A percentile compares a stretch with the other conserved stretches of the same genome.
Conservation (phyloP, 2,888 invertebrate genomes). For the Campoplex capitator region DNA sequence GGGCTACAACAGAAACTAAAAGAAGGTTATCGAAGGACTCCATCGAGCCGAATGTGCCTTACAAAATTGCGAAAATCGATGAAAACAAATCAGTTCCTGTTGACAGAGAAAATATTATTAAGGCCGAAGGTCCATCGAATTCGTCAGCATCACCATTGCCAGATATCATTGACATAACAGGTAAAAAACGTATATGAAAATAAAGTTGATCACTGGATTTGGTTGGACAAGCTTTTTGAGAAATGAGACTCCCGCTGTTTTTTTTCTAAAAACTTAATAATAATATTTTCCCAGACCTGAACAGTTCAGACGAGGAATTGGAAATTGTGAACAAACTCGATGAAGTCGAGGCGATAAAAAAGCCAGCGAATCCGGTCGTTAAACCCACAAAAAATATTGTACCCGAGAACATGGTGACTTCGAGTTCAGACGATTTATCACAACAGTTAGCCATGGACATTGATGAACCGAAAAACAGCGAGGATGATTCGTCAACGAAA, state of each 20-base stretch:
- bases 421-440: conserved; percentile 26
- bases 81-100: not conserved
- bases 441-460: not conserved
- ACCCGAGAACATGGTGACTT: not conserved
- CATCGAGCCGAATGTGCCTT: conserved; percentile 34
- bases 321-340: not conserved
- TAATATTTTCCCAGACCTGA: conserved; percentile 36
- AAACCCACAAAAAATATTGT: not conserved
- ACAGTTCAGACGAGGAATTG: conserved; percentile 40
- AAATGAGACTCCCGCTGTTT: not conserved
- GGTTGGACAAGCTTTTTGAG: not conserved
- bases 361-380: not conserved
- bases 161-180: conserved; percentile 59
- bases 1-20: conserved; percentile 18
- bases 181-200: conserved; percentile 12
- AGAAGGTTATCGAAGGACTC: conserved; percentile 43
- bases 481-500: not conserved
- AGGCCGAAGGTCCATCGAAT: conserved; percentile 7
- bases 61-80: conserved; percentile 66
- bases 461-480: not conserved
- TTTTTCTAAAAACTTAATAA: not conserved
- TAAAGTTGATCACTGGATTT: not conserved
- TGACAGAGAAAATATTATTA: not conserved
- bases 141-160: conserved; percentile 6
- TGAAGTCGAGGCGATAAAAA: not conserved